Conservation (phyloP, 2,113 vertebrate genomes). For the Notarius lentiginosus region DNA sequence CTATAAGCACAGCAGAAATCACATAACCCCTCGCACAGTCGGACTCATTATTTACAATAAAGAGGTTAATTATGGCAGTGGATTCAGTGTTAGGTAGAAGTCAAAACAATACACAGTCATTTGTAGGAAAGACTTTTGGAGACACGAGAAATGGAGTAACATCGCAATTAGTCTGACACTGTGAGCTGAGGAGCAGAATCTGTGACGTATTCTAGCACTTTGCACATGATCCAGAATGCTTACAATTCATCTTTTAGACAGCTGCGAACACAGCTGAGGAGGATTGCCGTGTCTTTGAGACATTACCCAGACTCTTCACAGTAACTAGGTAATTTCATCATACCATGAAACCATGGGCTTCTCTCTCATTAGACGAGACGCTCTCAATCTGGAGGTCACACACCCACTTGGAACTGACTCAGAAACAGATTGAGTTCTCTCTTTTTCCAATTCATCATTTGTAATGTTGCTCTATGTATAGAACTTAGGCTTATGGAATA, state of each 20-base stretch:
- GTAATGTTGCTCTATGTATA: neutral
- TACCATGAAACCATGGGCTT: neutral
- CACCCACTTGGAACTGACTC: neutral
- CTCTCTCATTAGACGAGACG: neutral
- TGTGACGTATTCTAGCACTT: slow-evolving; percentile 17
- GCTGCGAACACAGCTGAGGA: neutral
- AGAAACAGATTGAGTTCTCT: neutral
- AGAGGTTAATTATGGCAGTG: neutral
- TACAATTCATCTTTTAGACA: neutral
- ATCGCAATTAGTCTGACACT: neutral
- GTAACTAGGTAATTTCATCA: neutral
- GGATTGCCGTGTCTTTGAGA: neutral
- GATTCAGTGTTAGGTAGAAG: neutral
- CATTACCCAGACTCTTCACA: neutral
- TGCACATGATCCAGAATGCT: neutral
- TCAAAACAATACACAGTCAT: neutral
- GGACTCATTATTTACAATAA: neutral
- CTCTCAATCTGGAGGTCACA: neutral
- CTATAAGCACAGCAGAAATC: slow-evolving; percentile 1
- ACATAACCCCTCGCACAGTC: neutral
- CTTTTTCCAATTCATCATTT: neutral
- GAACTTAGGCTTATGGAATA: neutral
- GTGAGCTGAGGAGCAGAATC: neutral
- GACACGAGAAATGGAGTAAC: neutral
- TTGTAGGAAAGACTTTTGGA: neutral